Percentiles rank a stretch among this genome's conserved stretches.
Conservation (phyloP, 2,888 invertebrate species). For the Poecilobothrus nobilitatus region DNA sequence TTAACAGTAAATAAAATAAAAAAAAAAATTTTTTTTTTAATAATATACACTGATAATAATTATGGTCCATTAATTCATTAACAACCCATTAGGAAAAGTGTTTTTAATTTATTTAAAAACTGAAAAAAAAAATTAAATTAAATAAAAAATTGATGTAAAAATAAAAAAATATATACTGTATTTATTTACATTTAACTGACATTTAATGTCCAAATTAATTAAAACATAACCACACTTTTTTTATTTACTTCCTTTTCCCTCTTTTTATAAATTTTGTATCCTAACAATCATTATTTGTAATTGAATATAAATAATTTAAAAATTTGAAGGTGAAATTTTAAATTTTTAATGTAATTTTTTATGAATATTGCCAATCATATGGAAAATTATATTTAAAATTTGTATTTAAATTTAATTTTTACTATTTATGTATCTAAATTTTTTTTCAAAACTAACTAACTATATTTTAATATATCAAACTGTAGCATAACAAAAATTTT, state of each 20-base stretch:
- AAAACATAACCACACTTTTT: background rate
- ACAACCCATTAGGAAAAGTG: background rate
- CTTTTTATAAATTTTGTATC: too few relatives aligned
- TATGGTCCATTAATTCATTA: constrained; percentile 6
- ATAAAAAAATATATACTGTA: background rate
- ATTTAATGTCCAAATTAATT: constrained; percentile 1
- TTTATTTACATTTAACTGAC: background rate
- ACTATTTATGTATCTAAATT: too few relatives aligned
- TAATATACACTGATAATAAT: background rate
- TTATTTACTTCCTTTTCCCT: background rate
- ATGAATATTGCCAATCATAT: too few relatives aligned
- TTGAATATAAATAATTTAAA: too few relatives aligned
- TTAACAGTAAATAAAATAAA: background rate
- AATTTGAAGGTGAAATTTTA: too few relatives aligned
- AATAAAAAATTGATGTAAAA: background rate
- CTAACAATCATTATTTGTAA: too few relatives aligned
- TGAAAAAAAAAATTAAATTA: background rate
- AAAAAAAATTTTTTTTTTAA: background rate
- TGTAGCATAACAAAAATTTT: too few relatives aligned
- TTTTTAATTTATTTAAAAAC: background rate
- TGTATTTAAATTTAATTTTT: too few relatives aligned
- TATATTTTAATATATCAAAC: too few relatives aligned
- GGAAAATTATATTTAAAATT: too few relatives aligned
- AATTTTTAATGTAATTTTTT: too few relatives aligned
- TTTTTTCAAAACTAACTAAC: too few relatives aligned